Percentiles rank a stretch among this genome's conserved stretches.
These are phyloP conservation scores for Calliopum simillimum DNA, from an alignment of 2,888 invertebrate genomes.

Conservation along the genomic window DNA sequence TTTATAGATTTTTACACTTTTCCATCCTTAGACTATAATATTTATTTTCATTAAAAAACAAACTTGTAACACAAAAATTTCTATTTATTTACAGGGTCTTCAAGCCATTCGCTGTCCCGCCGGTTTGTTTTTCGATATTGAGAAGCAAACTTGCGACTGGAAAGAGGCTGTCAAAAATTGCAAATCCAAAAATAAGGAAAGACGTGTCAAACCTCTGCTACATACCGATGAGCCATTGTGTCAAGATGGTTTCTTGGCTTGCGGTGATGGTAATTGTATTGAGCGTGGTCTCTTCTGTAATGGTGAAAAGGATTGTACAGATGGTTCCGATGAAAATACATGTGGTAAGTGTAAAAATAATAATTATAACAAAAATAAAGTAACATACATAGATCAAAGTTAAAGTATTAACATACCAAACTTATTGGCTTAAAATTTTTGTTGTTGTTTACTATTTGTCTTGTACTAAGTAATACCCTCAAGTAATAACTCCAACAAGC, in stretches of 20 bases:
- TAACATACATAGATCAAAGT: too few relatives aligned
- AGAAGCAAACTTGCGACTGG: conserved; percentile 96
- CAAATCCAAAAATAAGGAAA: conserved; percentile 88
- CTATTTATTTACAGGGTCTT: conserved; percentile 75
- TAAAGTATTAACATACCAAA: too few relatives aligned
- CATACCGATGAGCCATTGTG: conserved; percentile 92
- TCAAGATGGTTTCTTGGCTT: conserved; percentile 86
- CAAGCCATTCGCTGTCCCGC: conserved; percentile 94
- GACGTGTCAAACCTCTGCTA: conserved; percentile 86
- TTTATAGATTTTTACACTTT: too few relatives aligned
- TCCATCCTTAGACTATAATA: too few relatives aligned
- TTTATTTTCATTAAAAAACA: too few relatives aligned
- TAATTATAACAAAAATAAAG: too few relatives aligned
- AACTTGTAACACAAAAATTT: too few relatives aligned
- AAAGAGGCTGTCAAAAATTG: conserved; percentile 94
- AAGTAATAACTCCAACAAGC: too few relatives aligned
- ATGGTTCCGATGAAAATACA: conserved; percentile 90
- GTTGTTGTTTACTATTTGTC: too few relatives aligned
- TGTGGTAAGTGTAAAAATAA: conserved; percentile 77
- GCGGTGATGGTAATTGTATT: conserved; percentile 88
- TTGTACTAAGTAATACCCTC: too few relatives aligned
- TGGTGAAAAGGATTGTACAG: conserved; percentile 88
- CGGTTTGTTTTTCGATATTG: conserved; percentile 92
- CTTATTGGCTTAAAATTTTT: too few relatives aligned
- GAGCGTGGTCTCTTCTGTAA: conserved; percentile 93